Conservation (phyloP, 2,113 vertebrate species). For the Siniperca chuatsi region DNA sequence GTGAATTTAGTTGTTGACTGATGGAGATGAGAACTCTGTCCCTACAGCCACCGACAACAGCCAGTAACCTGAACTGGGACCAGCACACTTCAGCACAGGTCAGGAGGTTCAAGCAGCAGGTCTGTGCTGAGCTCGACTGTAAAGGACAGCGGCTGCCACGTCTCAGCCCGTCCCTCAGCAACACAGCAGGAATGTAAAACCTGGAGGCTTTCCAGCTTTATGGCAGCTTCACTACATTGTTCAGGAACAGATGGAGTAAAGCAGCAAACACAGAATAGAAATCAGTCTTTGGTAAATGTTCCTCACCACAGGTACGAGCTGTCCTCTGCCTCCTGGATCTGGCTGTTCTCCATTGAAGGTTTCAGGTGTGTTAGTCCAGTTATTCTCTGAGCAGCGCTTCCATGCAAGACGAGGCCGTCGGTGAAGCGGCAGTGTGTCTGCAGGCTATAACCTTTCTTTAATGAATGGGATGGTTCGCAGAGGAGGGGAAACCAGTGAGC, state of each 20-base stretch:
- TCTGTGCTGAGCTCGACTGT: too few species aligned
- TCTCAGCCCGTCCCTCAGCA: conserved; percentile 53
- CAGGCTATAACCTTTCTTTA: conserved; percentile 22
- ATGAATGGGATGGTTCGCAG: conserved; percentile 51
- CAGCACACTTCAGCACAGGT: neutral
- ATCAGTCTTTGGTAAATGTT: neutral
- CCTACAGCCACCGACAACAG: neutral
- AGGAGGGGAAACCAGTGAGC: conserved; percentile 13
- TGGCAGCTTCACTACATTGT: neutral
- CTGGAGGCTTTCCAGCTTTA: conserved; percentile 33
- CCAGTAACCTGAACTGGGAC: neutral
- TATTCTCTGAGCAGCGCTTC: neutral
- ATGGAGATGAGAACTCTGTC: neutral
- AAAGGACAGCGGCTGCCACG: conserved; percentile 40
- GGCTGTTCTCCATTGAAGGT: conserved; percentile 67
- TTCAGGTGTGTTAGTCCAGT: conserved; percentile 18
- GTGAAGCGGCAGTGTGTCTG: conserved; percentile 5
- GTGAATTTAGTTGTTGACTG: neutral
- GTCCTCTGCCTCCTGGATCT: conserved; percentile 72
- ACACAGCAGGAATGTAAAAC: conserved; percentile 38
- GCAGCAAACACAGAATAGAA: neutral
- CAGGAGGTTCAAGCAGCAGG: neutral
- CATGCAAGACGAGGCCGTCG: neutral
- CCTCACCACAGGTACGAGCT: conserved; percentile 78
- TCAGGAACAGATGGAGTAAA: neutral